A percentile compares a stretch with the other conserved stretches of the same genome.
These are phyloP conservation scores for Chaetophractus vellerosus DNA, from an alignment of 2,797 vertebrate genomes.

Conservation along the genomic window DNA sequence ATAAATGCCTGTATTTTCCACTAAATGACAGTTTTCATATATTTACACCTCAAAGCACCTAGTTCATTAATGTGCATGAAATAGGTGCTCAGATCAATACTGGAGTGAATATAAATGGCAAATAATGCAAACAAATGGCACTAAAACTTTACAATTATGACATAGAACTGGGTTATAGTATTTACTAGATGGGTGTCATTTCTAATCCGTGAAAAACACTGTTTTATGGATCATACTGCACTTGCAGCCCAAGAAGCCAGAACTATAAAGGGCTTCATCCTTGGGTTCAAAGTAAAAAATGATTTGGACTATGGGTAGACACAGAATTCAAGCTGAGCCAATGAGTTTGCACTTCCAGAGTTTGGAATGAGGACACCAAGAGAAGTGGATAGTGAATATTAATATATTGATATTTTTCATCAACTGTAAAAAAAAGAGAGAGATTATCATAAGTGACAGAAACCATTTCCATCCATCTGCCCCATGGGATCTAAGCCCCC, in stretches of 20 bases:
- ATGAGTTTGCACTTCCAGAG: neutral
- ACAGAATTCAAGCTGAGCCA: neutral
- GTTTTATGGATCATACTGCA: neutral
- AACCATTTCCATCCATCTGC: no score
- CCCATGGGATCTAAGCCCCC: no score
- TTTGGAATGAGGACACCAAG: conserved; percentile 11
- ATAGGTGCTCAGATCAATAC: neutral
- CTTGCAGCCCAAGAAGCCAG: neutral
- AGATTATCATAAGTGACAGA: no score
- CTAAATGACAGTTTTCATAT: neutral
- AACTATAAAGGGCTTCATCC: neutral
- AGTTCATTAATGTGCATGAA: neutral
- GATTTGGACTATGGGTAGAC: neutral
- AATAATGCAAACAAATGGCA: neutral
- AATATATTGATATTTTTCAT: no score
- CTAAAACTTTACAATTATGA: neutral
- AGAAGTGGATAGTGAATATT: neutral
- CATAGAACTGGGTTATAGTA: neutral
- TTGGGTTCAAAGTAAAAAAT: neutral
- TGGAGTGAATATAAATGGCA: neutral
- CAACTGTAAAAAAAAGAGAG: no score
- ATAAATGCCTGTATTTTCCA: neutral
- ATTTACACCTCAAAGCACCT: neutral
- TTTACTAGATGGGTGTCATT: neutral
- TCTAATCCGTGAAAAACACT: neutral